Conservation (phyloP, 2,797 vertebrate species). For the Furcifer pardalis region DNA sequence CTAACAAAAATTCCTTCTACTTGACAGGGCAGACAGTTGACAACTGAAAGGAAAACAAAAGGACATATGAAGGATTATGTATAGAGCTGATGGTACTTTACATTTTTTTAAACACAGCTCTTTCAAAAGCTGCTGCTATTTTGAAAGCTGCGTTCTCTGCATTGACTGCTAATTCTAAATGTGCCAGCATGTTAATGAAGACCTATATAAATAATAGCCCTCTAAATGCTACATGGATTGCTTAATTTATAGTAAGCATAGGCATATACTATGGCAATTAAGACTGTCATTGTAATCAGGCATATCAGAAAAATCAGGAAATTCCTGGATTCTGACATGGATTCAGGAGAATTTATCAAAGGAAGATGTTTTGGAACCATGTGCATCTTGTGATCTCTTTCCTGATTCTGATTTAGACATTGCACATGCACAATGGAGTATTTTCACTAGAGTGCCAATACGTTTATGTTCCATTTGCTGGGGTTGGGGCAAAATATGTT, state of each 20-base stretch:
- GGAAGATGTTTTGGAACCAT: neutral
- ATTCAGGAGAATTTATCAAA: neutral
- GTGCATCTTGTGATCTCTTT: neutral
- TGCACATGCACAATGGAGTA: neutral
- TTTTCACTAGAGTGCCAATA: neutral
- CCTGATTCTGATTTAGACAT: neutral
- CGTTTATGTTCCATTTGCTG: neutral
- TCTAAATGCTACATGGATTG: neutral
- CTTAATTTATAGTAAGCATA: neutral
- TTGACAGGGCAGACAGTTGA: neutral
- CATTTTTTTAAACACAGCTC: constrained; percentile 6
- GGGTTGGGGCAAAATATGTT: no score
- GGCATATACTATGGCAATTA: neutral
- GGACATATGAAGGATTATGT: constrained; percentile 22
- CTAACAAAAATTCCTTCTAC: neutral
- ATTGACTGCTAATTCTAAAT: neutral
- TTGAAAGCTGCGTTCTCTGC: neutral
- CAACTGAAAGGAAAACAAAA: constrained; percentile 14
- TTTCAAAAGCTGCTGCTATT: neutral
- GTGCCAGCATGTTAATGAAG: neutral
- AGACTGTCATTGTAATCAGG: neutral
- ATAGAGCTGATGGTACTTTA: neutral
- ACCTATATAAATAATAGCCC: neutral
- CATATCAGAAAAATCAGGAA: no score
- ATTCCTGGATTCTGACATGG: neutral